These are phyloP conservation scores for Drosophila kambysellisi DNA, from an alignment of 2,888 invertebrate species.

Conservation along the genomic window DNA sequence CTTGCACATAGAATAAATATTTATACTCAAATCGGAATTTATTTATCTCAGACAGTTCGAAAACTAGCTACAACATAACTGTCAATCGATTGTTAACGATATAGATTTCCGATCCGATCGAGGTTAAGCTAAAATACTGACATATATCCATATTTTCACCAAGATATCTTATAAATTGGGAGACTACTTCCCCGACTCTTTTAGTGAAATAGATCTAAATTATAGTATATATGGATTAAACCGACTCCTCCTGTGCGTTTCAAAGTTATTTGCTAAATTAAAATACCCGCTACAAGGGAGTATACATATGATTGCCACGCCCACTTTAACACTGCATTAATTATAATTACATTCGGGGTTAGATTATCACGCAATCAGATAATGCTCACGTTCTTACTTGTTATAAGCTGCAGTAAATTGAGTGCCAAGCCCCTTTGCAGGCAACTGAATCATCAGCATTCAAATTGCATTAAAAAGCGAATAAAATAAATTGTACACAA, in stretches of 20 bases:
- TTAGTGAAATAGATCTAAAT: neutral
- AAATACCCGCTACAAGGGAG: neutral
- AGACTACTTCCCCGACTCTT: neutral
- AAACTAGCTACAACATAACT: neutral
- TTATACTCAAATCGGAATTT: neutral
- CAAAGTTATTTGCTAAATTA: too few species aligned
- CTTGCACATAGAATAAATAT: neutral
- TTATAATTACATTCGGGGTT: neutral
- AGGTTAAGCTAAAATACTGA: too few species aligned
- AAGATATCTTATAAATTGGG: too few species aligned
- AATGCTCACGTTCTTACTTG: neutral
- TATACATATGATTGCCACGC: neutral
- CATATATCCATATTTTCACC: too few species aligned
- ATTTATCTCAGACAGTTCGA: neutral
- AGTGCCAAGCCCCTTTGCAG: slow-evolving; percentile 33
- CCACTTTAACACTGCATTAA: neutral
- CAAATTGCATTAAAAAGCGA: slow-evolving; percentile 52
- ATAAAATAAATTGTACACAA: slow-evolving; percentile 57
- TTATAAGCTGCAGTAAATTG: slow-evolving; percentile 16
- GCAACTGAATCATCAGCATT: slow-evolving; percentile 35
- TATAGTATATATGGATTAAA: neutral
- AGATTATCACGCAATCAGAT: neutral
- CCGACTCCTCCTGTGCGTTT: neutral
- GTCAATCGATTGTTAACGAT: too few species aligned
- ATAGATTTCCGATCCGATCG: too few species aligned